Evolutionary conservation across 2,888 invertebrate species (phyloP).

Genomic region (Andrena bucephala): DNA sequence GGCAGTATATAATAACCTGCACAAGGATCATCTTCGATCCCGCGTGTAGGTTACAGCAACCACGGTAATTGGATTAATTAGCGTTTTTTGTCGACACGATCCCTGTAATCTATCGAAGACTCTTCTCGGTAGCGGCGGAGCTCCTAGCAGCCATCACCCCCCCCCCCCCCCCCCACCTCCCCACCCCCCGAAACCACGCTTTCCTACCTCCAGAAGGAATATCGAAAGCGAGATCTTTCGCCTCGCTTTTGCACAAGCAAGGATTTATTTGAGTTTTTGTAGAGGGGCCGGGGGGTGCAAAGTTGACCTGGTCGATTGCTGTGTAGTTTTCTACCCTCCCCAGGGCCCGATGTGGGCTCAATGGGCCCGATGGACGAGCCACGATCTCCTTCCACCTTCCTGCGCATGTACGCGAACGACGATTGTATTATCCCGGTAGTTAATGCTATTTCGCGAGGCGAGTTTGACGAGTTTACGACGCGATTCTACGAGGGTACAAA

Average conservation of each 20-base stretch:
- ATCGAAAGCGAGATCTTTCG: neutral
- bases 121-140: constrained; percentile 38
- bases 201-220: neutral
- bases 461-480: constrained; percentile 85
- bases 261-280: too few species aligned
- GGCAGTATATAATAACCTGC: constrained; percentile 72
- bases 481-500: constrained; percentile 79
- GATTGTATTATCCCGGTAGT: constrained; percentile 84
- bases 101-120: constrained; percentile 74
- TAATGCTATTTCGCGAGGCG: constrained; percentile 84
- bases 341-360: too few species aligned
- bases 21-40: constrained; percentile 62
- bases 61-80: constrained; percentile 83
- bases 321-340: neutral
- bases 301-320: too few species aligned
- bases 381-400: constrained; percentile 39
- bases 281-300: too few species aligned
- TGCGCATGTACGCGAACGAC: constrained; percentile 67
- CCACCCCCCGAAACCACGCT: neutral
- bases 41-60: constrained; percentile 68
- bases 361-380: neutral
- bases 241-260: too few species aligned
- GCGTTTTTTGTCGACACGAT: constrained; percentile 74
- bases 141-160: constrained; percentile 1
- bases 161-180: too few species aligned